A percentile compares a stretch with the other conserved stretches of the same genome.
Conservation (phyloP, 2,797 vertebrate species). For the Syngnathus rostellatus region DNA sequence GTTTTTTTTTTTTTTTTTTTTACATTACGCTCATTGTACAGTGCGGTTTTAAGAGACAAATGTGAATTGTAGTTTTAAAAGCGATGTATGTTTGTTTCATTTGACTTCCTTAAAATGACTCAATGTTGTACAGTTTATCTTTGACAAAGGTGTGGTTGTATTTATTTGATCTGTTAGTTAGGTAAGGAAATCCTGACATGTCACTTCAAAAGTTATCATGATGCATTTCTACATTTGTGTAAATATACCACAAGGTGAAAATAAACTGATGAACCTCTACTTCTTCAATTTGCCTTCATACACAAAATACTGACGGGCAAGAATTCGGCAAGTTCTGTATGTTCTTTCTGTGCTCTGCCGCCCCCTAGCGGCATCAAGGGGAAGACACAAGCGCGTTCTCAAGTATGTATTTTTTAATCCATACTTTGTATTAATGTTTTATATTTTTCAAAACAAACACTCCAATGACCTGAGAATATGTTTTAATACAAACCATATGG, state of each 20-base stretch:
- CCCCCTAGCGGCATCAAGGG: slow-evolving; percentile 19
- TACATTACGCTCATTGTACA: slow-evolving; percentile 48
- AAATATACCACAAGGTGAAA: slow-evolving; percentile 1
- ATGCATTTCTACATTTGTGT: background rate
- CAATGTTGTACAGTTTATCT: background rate
- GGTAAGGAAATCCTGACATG: background rate
- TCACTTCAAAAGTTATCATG: background rate
- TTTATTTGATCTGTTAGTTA: background rate
- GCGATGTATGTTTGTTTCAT: slow-evolving; percentile 14
- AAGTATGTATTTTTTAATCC: background rate
- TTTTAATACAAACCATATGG: slow-evolving; percentile 54
- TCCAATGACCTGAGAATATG: slow-evolving; percentile 65
- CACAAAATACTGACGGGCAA: background rate
- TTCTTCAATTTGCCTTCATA: background rate
- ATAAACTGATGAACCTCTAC: background rate
- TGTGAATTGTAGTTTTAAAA: slow-evolving; percentile 28
- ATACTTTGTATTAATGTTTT: background rate
- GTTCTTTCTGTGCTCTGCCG: background rate
- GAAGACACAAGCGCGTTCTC: background rate
- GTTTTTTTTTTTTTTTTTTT: slow-evolving; percentile 38
- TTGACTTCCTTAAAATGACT: slow-evolving; percentile 12
- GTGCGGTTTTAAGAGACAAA: slow-evolving; percentile 53
- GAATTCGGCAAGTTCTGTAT: background rate
- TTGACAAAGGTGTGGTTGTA: background rate
- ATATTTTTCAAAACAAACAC: slow-evolving; percentile 17